Evolutionary conservation across 2,888 invertebrate species (phyloP).

Genomic region (Dinocampus coccinellae): DNA sequence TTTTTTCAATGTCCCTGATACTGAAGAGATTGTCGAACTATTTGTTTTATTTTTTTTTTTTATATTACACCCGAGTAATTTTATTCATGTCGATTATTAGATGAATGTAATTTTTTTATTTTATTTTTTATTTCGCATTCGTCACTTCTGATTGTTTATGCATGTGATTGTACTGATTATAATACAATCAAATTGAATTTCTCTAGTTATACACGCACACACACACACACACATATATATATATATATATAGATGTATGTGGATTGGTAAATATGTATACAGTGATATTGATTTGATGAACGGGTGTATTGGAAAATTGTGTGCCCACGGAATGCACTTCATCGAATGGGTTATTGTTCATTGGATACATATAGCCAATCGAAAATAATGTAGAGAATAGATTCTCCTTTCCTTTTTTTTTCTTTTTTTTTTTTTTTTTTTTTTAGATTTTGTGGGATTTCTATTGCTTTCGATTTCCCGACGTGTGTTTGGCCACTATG

Average conservation of each 20-base stretch:
- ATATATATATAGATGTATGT: not conserved
- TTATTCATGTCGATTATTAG: no score
- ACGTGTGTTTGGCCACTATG: slow-evolving; percentile 48
- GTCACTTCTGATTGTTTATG: not conserved
- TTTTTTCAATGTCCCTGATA: no score
- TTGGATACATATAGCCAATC: slow-evolving; percentile 49
- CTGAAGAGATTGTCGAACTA: no score
- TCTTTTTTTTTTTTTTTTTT: not conserved
- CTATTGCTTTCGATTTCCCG: slow-evolving; percentile 49
- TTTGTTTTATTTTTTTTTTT: no score
- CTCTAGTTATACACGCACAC: no score
- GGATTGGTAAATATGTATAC: not conserved
- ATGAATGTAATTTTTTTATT: slow-evolving; percentile 2
- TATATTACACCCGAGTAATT: no score
- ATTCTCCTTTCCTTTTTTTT: not conserved
- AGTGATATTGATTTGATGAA: slow-evolving; percentile 2
- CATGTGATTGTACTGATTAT: not conserved
- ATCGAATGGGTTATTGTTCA: slow-evolving; percentile 50
- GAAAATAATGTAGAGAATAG: slow-evolving; percentile 61
- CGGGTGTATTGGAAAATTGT: slow-evolving; percentile 5
- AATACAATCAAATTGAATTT: slow-evolving; percentile 3
- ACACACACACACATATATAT: no score
- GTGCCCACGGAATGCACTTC: slow-evolving; percentile 13
- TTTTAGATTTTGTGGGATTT: slow-evolving; percentile 34
- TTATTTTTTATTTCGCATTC: not conserved